Conservation (phyloP, 2,797 vertebrate species). For the Luscinia megarhynchos region DNA sequence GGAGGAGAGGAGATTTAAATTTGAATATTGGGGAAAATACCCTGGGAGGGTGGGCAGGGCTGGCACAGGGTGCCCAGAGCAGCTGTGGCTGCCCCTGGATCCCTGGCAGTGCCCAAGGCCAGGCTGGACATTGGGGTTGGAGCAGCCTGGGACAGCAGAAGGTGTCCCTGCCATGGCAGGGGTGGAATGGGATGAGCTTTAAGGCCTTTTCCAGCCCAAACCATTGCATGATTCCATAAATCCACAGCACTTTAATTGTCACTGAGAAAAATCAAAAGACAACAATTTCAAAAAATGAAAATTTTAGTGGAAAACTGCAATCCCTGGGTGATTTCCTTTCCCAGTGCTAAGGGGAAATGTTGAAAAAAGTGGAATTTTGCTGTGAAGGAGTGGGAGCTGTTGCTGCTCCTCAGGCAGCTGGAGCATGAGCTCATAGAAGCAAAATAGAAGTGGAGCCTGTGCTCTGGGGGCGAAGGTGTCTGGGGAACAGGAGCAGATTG, state of each 20-base stretch:
- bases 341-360: neutral
- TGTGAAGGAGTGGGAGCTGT: slow-evolving; percentile 26
- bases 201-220: neutral
- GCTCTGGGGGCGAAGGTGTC: slow-evolving; percentile 33
- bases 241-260: neutral
- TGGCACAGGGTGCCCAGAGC: neutral
- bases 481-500: slow-evolving; percentile 45
- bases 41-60: accelerated
- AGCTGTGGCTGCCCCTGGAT: neutral
- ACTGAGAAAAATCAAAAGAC: neutral
- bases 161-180: neutral
- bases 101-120: neutral
- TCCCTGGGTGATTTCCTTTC: slow-evolving; percentile 22
- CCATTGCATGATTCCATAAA: neutral
- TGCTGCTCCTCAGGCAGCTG: slow-evolving; percentile 38
- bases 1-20: neutral
- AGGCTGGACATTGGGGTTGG: accelerated
- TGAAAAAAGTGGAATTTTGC: slow-evolving; percentile 22
- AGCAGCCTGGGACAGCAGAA: neutral
- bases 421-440: slow-evolving; percentile 44
- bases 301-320: slow-evolving; percentile 20
- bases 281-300: neutral
- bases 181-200: accelerated
- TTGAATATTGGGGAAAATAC: no score
- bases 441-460: slow-evolving; percentile 27